Evolutionary conservation across 1,140 invertebrate genomes (phyloP).

Genomic region (Akabosia matsudoensis): DNA sequence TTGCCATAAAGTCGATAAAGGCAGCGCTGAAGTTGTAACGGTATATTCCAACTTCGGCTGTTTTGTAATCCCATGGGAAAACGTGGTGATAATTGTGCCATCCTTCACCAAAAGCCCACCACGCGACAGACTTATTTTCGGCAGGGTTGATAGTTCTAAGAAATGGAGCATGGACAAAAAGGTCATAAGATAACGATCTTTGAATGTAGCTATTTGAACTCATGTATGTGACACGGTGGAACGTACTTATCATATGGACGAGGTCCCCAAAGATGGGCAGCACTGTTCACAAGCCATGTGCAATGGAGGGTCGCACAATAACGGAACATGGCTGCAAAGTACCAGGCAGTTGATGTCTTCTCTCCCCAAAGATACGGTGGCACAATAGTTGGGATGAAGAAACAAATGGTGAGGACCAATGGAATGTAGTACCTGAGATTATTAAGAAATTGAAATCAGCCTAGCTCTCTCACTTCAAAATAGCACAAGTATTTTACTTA

Average conservation of each 20-base stretch:
- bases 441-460: neutral
- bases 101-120: slow-evolving; percentile 75
- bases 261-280: slow-evolving; percentile 65
- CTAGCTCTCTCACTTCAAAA: neutral
- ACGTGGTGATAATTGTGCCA: slow-evolving; percentile 97
- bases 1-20: slow-evolving; percentile 58
- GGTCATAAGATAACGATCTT: too few relatives aligned
- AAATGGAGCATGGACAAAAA: too few relatives aligned
- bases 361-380: slow-evolving; percentile 71
- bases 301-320: slow-evolving; percentile 67
- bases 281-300: slow-evolving; percentile 70
- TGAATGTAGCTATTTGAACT: too few relatives aligned
- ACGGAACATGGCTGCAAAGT: slow-evolving; percentile 77
- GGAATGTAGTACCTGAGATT: slow-evolving; percentile 71
- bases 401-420: slow-evolving; percentile 78
- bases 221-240: too few relatives aligned
- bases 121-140: slow-evolving; percentile 67
- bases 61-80: slow-evolving; percentile 69
- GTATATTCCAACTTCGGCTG: slow-evolving; percentile 75
- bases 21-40: slow-evolving; percentile 66
- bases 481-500: too few relatives aligned
- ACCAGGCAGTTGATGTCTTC: slow-evolving; percentile 71
- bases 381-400: slow-evolving; percentile 76
- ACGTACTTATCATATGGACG: slow-evolving; percentile 65
- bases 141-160: slow-evolving; percentile 68